Evolutionary conservation across 2,888 invertebrate species (phyloP).

Genomic region (Spialia ferax): DNA sequence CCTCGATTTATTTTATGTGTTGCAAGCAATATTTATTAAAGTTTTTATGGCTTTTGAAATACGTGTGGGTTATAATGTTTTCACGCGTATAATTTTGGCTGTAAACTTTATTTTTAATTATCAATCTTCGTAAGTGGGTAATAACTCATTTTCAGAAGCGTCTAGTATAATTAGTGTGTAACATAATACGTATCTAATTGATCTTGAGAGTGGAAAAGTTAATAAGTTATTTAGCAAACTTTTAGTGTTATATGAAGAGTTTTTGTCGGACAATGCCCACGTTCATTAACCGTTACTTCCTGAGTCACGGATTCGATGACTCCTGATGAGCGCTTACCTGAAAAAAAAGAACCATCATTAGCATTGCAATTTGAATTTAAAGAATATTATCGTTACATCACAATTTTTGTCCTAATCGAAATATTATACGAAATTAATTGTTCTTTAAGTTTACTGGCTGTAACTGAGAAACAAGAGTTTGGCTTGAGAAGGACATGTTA

Average conservation of each 20-base stretch:
- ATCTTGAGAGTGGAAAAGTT: conserved; percentile 13
- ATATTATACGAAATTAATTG: conserved; percentile 4
- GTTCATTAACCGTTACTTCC: conserved; percentile 36
- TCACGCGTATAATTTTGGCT: not conserved
- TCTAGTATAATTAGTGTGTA: not conserved
- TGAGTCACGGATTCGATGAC: conserved; percentile 37
- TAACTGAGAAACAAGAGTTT: not conserved
- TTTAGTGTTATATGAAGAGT: conserved; percentile 26
- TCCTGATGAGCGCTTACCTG: conserved; percentile 37
- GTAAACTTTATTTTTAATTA: conserved; percentile 2
- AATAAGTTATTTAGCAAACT: conserved; percentile 24
- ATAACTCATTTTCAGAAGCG: not conserved
- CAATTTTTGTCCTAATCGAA: conserved; percentile 9
- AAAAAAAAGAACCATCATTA: conserved; percentile 32
- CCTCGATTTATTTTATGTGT: conserved; percentile 42
- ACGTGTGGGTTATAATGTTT: not conserved
- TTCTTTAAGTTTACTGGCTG: not conserved
- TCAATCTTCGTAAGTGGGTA: not conserved
- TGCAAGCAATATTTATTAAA: not conserved
- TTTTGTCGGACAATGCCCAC: conserved; percentile 36
- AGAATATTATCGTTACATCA: conserved; percentile 14
- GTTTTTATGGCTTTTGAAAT: not conserved
- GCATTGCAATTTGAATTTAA: conserved; percentile 17
- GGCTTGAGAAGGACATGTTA: no score
- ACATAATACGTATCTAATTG: conserved; percentile 4